phyloP scores from a whole-genome alignment of 2,888 invertebrate species.

The Calliphora vomitoria region DNA sequence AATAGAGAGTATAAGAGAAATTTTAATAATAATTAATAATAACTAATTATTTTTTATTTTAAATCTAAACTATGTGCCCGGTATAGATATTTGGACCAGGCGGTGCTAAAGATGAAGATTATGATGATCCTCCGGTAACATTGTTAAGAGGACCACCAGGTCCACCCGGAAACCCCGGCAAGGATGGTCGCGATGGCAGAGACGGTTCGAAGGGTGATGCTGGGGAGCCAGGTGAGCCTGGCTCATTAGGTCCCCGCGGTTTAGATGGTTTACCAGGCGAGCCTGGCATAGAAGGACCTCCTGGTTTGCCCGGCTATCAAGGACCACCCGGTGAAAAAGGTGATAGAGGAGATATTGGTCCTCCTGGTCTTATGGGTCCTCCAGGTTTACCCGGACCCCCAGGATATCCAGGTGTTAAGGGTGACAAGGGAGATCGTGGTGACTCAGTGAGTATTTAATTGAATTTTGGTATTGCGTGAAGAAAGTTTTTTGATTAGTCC shows the following conservation, averaged over 20 bases:
- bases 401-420: constrained; percentile 95
- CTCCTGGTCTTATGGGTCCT: constrained; percentile 97
- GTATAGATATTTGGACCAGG: constrained; percentile 84
- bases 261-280: constrained; percentile 91
- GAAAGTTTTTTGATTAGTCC: constrained; percentile 73
- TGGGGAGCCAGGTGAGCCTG: constrained; percentile 92
- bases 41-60: constrained; percentile 9
- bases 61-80: constrained; percentile 58
- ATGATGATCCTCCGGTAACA: constrained; percentile 85
- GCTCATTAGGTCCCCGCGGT: constrained; percentile 91
- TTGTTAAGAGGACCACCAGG: constrained; percentile 88
- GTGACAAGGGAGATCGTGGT: constrained; percentile 96
- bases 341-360: constrained; percentile 92
- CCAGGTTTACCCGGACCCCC: constrained; percentile 93
- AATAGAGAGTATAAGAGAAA: neutral
- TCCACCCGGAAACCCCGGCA: constrained; percentile 86
- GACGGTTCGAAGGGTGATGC: constrained; percentile 85
- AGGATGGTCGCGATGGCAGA: constrained; percentile 83
- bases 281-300: constrained; percentile 94
- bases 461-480: neutral
- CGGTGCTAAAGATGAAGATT: constrained; percentile 84
- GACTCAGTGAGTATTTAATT: constrained; percentile 91
- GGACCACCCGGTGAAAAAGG: constrained; percentile 96
- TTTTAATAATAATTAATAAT: constrained; percentile 1
- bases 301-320: constrained; percentile 90